Evolutionary conservation across 2,888 invertebrate species (phyloP), one percentile per base, ranked within the genome.

Genomic region (Erebia epiphron): DNA sequence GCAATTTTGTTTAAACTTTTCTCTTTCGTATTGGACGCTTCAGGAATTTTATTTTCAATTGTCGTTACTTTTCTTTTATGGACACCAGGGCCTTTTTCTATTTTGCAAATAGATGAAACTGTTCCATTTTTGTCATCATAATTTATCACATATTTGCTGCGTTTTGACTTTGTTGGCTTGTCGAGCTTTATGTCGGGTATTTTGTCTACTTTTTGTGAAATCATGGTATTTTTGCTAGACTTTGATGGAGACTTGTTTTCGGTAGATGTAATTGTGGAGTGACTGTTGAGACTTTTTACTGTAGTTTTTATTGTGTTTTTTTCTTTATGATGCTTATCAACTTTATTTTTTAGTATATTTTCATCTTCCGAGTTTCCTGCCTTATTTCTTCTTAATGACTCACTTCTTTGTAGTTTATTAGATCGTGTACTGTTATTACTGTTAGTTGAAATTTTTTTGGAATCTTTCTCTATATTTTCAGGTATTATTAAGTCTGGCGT

Each of bases 41-140:
- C 74, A 72, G 78, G 83, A 66, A 86, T 86, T 80, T 84, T 89
- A 75, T 77, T 84, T 69, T 88, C 86, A 79, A 82, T 85, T 43
- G 83, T 75, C 49, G 77, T 75, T 73, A 84, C 84, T 79, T 86
- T 90, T 75, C 82, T 83, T 78, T 83, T 88, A 62, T 86, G 83
- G 60, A 82, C 77, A 72, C 82, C 77, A 64, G 83, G 83, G 11
- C 79, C 83, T 70, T 87, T 77, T 79, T 85, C 84, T 62, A 91
- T 81, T 87, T 92, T 92, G 76, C 88, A 86, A 73, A 93, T 81
- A 14, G 93, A 92, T 11, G 93, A 89, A 5, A 92, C 90, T 11
- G 92, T 92, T 76, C 93, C 93, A 73, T 92, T 89, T 83, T 92
- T 92, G 74, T 93, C 92, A 73, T 92, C 90, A 71, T 93, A 93